These are phyloP conservation scores for Isichthys henryi DNA, from an alignment of 2,113 vertebrate genomes.

Conservation along the genomic window DNA sequence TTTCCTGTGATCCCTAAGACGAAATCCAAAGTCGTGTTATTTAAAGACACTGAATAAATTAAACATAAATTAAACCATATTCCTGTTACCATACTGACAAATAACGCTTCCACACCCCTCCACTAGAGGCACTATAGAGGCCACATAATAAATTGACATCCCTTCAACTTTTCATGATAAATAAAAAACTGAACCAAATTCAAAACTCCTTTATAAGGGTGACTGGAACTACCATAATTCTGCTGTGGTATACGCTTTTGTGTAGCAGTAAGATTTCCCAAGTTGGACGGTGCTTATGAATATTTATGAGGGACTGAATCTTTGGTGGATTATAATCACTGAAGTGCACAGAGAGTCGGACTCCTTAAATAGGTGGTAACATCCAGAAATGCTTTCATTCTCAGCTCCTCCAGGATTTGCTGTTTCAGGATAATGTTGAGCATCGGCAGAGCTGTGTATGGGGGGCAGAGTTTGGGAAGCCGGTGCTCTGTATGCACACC, in stretches of 20 bases:
- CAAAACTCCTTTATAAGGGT: not conserved
- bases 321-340: not conserved
- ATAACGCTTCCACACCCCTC: not conserved
- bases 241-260: not conserved
- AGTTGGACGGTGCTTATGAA: not conserved
- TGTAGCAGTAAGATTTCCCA: not conserved
- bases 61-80: not conserved
- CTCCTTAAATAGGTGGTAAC: not conserved
- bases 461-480: not conserved
- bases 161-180: not conserved
- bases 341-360: not conserved
- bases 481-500: not conserved
- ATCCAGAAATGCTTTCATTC: not conserved
- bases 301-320: not conserved
- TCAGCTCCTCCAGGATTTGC: not conserved
- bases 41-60: not conserved
- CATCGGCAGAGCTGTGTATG: not conserved
- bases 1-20: not conserved
- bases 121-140: not conserved
- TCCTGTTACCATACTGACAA: not conserved
- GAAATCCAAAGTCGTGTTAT: not conserved
- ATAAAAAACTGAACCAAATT: not conserved
- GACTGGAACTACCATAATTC: not conserved
- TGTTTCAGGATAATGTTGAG: not conserved
- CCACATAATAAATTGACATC: not conserved